Base-by-base conservation (phyloP, 2,113 vertebrate genomes). In the Synodontis membranacea region DNA sequence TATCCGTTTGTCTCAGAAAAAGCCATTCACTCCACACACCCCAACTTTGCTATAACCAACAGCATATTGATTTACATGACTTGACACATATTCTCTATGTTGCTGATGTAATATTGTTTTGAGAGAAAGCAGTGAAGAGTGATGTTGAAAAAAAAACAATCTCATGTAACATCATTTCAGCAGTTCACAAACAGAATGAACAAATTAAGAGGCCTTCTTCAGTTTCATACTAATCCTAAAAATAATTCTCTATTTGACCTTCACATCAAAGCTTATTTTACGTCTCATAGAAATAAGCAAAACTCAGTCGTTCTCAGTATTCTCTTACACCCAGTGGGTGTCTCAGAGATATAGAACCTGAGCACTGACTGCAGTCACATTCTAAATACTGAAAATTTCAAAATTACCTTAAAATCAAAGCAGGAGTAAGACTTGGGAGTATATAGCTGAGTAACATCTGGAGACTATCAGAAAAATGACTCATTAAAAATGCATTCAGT, bases 401-500 rank as follows among this genome's bases (percentile, higher is more conserved):
- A 42, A 62, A 56, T 75, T 25, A 58, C 60, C 28, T 64, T 80
- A 79, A 78, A 84, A 68, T 66, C 52, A 78, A 82, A 56, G 52
- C n/a, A 82, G 46, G 54, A 54, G 31, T 15, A 39, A 78, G 31
- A 64, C 60, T 50, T 76, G 21, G 56, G 72, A 85, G 44, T 34
- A 5, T 74, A 58, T 48, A 81, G 79, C n/a, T 48, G 68, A 66
- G 42, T 44, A 21, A 14, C 86, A 89, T 89, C 88, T 90, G 89
- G 89, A 89, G 79, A 39, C 85, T 81, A 88, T 90, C 82, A 90
- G 66, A 44, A 34, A 78, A 68, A 87, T 86, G 86, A 91, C 72
- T 89, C 86, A 90, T 84, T 91, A 85, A 86, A 85, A 82, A 85
- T 87, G 80, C 84, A 88, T 91, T 76, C 75, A 87, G 86, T 91